Percentiles rank a stretch among this genome's conserved stretches.
These are phyloP conservation scores for Orthosia gothica DNA, from an alignment of 2,888 invertebrate genomes.

Conservation along the genomic window DNA sequence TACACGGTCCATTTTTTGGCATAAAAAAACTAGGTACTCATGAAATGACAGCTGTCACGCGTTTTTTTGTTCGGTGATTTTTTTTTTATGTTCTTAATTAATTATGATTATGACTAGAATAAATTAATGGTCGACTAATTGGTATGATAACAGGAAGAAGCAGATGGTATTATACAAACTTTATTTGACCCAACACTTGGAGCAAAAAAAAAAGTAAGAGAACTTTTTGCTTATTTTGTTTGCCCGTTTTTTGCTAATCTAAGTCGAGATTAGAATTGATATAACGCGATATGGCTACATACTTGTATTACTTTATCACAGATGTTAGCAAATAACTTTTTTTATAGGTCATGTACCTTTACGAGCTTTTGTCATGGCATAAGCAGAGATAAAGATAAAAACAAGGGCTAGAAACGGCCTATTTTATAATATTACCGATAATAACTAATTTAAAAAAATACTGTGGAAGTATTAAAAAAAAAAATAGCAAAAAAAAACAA, in stretches of 20 bases:
- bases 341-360: conserved; percentile 23
- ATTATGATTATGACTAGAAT: background rate
- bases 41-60: conserved; percentile 20
- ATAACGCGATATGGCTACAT: conserved; percentile 15
- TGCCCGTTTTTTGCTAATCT: conserved; percentile 36
- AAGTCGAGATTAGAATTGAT: conserved; percentile 38
- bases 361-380: background rate
- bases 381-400: background rate
- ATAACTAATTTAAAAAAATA: no score
- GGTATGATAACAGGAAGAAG: background rate
- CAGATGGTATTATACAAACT: conserved; percentile 20
- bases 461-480: background rate
- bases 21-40: background rate
- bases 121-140: background rate
- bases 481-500: background rate
- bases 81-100: background rate
- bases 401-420: no score
- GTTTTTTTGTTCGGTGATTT: background rate
- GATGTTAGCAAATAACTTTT: conserved; percentile 5
- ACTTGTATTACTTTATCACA: conserved; percentile 27
- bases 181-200: background rate
- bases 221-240: background rate
- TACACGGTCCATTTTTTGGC: background rate
- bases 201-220: background rate
- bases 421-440: background rate